Base-by-base conservation (phyloP, 2,113 vertebrate species). In the Coryphaenoides rupestris region DNA sequence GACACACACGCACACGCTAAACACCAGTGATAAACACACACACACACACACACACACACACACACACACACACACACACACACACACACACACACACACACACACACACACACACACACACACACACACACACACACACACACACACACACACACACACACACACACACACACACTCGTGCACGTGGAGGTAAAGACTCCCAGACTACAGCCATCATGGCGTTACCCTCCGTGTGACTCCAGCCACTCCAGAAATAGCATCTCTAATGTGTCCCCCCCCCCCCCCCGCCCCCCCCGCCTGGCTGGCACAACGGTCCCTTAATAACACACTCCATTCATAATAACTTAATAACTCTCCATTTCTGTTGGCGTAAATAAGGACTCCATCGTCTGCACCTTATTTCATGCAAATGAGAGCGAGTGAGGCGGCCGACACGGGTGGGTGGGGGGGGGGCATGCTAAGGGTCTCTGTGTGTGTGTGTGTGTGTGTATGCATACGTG, bases 301-400 rank as follows among this genome's bases (percentile, higher is more conserved):
- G 84, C 86, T 87, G 83, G 86, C 88, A 89, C 88, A 88, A 89
- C 85, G 84, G 87, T 89, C 84, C 89, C 85, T 89, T 88, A 89
- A 90, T 89, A 89, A 90, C 86, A 88, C 84, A 87, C 81, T 89
- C 82, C 84, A n/a, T n/a, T n/a, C n/a, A n/a, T n/a, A n/a, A n/a
- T n/a, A n/a, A n/a, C n/a, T n/a, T n/a, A n/a, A n/a, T n/a, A n/a
- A 88, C 84, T 87, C 81, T 89, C 82, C 84, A 88, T 87, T 89
- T 89, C 85, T 89, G 87, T 88, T 89, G 87, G 87, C 88, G 89
- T 89, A 89, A 89, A 91, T 90, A 89, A 89, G 86, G 83, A 84
- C 82, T 89, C 84, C 83, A 87, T 88, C 83, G 86, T 88, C 89
- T 90, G 85, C 85, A 89, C 89, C 86, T 90, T 90, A 89, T 91